Evolutionary conservation across 1,140 invertebrate species (phyloP).

Genomic region (Caenorhabditis briggsae): DNA sequence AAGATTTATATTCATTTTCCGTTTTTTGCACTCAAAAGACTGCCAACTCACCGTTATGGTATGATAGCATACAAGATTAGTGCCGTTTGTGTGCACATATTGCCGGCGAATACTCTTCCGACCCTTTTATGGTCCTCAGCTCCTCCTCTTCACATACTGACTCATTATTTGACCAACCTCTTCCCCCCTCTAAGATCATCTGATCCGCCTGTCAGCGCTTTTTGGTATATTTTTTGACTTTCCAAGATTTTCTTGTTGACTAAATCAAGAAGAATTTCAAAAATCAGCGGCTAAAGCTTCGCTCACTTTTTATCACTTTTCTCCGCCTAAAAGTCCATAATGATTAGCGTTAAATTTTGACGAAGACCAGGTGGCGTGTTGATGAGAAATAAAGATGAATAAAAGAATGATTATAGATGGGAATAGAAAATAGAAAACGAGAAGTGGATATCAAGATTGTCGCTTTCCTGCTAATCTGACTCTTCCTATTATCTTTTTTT

Average conservation of each 20-base stretch:
- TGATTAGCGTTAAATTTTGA: conserved; percentile 44
- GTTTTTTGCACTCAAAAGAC: background rate
- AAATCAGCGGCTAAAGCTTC: too few relatives aligned
- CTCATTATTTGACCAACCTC: conserved; percentile 42
- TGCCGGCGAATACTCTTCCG: background rate
- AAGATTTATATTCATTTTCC: background rate
- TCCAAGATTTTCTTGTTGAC: too few relatives aligned
- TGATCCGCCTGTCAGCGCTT: background rate
- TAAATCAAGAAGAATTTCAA: too few relatives aligned
- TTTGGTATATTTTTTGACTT: background rate
- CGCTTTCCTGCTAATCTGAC: conserved; percentile 36
- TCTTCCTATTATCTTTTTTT: conserved; percentile 31
- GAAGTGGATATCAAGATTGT: conserved; percentile 6
- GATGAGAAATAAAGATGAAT: conserved; percentile 4
- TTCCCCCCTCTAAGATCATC: background rate
- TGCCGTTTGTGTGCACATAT: conserved; percentile 29
- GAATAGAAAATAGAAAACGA: conserved; percentile 9
- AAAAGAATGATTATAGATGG: background rate
- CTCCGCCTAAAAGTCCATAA: conserved; percentile 23
- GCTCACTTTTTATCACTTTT: conserved; percentile 48
- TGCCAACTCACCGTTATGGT: background rate
- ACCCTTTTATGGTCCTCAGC: conserved; percentile 48
- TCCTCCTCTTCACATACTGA: conserved; percentile 47
- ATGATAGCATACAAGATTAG: conserved; percentile 49
- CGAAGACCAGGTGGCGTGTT: conserved; percentile 4